Percentiles rank a stretch among this genome's conserved stretches.
Conservation (phyloP, 53 echinoderm and acorn worm genomes). For the Mesocentrotus franciscanus region DNA sequence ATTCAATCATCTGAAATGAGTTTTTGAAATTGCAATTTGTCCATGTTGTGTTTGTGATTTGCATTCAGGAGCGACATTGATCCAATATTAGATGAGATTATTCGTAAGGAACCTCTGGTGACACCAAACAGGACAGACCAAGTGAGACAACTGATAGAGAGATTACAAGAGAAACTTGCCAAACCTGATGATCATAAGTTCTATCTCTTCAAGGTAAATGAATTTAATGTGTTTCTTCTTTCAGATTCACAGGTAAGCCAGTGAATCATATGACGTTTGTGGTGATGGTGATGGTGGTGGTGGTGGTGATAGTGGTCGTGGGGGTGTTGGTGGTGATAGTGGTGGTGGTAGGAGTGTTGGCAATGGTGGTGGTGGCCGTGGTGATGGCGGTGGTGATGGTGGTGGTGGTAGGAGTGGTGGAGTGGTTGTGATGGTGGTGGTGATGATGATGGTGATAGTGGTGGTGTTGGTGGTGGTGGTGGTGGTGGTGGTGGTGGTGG, state of each 20-base stretch:
- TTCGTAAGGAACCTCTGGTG: slow-evolving; percentile 90
- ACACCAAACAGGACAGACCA: slow-evolving; percentile 88
- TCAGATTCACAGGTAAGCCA: not conserved
- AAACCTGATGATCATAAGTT: slow-evolving; percentile 96
- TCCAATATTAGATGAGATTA: slow-evolving; percentile 90
- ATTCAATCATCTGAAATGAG: no score
- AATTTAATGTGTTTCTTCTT: not conserved
- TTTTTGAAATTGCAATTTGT: not conserved
- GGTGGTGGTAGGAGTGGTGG: no score
- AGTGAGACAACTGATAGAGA: slow-evolving; percentile 92
- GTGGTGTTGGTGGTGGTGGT: no score
- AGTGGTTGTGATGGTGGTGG: no score
- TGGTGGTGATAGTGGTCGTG: no score
- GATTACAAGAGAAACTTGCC: slow-evolving; percentile 89
- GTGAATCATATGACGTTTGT: not conserved
- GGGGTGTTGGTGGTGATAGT: no score
- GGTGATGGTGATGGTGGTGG: not conserved
- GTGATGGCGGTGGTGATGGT: no score
- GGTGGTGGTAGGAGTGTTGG: no score
- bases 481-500: no score
- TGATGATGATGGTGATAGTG: no score
- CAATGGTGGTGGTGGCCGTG: no score
- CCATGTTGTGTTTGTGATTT: not conserved
- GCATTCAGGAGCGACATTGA: slow-evolving; percentile 84
- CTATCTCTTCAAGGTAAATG: slow-evolving; percentile 87